Conservation (phyloP, 2,113 vertebrate species). For the Siniperca knerii region DNA sequence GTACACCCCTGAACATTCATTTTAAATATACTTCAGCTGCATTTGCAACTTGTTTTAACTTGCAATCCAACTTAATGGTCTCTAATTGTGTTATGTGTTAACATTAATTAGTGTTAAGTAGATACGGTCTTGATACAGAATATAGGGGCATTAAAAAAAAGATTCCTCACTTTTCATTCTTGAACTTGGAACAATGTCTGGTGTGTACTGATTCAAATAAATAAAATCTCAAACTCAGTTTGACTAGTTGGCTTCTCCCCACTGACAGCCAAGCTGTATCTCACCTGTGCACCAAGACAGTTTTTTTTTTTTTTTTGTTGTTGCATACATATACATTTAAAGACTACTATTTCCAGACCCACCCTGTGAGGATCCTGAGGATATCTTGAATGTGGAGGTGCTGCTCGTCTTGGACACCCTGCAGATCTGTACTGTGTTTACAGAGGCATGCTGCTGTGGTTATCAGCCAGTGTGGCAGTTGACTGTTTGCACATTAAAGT, state of each 20-base stretch:
- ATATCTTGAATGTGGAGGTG: background rate
- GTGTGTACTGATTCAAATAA: conserved; percentile 8
- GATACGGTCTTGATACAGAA: background rate
- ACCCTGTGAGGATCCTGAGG: background rate
- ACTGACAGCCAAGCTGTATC: background rate
- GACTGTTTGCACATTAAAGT: background rate
- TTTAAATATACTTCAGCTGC: background rate
- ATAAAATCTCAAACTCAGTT: background rate
- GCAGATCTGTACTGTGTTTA: background rate
- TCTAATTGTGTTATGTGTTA: background rate
- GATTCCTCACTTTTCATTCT: background rate
- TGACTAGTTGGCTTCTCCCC: background rate
- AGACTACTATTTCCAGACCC: background rate
- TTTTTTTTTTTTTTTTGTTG: background rate
- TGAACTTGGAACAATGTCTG: background rate
- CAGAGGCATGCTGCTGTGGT: background rate
- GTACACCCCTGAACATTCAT: background rate
- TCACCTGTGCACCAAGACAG: background rate
- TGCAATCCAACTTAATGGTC: background rate
- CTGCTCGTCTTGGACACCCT: background rate
- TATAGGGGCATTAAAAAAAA: background rate
- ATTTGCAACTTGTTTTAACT: background rate
- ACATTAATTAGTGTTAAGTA: background rate
- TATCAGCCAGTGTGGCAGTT: background rate
- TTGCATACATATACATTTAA: conserved; percentile 17